phyloP scores from a whole-genome alignment of 2,888 invertebrate genomes.

The Melanostoma mellinum region DNA sequence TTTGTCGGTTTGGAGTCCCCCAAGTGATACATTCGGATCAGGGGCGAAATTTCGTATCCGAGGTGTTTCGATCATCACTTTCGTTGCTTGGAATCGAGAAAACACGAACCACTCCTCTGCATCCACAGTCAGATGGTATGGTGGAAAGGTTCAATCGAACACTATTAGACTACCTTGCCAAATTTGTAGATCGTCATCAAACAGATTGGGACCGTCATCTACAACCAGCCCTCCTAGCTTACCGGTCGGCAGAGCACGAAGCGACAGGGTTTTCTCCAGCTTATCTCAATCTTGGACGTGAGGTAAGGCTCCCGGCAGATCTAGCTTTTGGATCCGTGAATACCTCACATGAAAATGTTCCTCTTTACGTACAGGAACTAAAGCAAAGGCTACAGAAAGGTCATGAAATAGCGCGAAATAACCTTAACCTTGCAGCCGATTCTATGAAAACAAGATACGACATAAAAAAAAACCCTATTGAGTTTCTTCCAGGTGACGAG shows the following conservation, averaged over 20 bases:
- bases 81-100: not conserved
- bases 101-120: slow-evolving; percentile 5
- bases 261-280: slow-evolving; percentile 1
- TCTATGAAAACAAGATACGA: not conserved
- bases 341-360: not conserved
- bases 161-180: not conserved
- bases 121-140: slow-evolving; percentile 12
- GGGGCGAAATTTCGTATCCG: slow-evolving; percentile 9
- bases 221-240: slow-evolving; percentile 6
- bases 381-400: not conserved
- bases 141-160: slow-evolving; percentile 22
- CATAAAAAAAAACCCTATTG: not conserved
- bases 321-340: not conserved
- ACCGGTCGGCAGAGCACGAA: slow-evolving; percentile 1
- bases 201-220: slow-evolving; percentile 9
- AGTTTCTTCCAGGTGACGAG: not conserved
- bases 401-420: not conserved
- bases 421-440: not conserved
- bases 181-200: not conserved
- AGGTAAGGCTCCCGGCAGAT: not conserved
- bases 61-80: not conserved
- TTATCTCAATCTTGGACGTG: not conserved
- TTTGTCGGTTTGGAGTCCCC: slow-evolving; percentile 39
- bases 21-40: slow-evolving; percentile 5
- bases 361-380: not conserved